These are phyloP conservation scores for Pseudochirops cupreus DNA, from an alignment of 2,797 vertebrate species.

Conservation along the genomic window DNA sequence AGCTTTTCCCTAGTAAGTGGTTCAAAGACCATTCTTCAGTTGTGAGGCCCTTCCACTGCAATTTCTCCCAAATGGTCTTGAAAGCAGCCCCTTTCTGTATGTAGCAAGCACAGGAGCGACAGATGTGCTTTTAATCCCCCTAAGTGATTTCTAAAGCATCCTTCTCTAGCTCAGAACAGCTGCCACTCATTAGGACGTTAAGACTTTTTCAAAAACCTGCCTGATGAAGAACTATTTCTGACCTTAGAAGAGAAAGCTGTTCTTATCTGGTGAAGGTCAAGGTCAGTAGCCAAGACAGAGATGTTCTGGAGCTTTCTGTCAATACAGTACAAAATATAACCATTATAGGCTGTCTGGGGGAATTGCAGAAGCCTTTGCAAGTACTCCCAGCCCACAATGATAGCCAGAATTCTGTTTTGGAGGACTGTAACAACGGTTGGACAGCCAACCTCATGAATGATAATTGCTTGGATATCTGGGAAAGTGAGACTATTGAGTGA, in stretches of 20 bases:
- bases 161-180: background rate
- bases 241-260: constrained; percentile 29
- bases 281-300: constrained; percentile 97
- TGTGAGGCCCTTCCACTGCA: background rate
- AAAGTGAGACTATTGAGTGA: background rate
- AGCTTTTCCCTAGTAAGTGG: background rate
- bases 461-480: background rate
- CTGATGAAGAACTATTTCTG: constrained; percentile 36
- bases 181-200: constrained; percentile 26
- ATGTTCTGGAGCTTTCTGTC: constrained; percentile 95
- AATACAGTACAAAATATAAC: constrained; percentile 97
- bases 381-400: background rate
- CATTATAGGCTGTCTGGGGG: constrained; percentile 96
- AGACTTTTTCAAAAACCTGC: constrained; percentile 42
- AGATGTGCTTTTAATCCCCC: background rate
- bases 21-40: background rate
- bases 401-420: background rate
- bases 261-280: constrained; percentile 69
- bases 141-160: background rate
- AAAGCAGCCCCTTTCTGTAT: background rate
- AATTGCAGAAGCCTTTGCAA: constrained; percentile 51
- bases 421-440: background rate
- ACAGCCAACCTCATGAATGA: background rate
- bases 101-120: background rate
- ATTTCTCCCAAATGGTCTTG: background rate